Base-by-base conservation (phyloP, 2,888 invertebrate species). In the Dryadula phaetusa region DNA sequence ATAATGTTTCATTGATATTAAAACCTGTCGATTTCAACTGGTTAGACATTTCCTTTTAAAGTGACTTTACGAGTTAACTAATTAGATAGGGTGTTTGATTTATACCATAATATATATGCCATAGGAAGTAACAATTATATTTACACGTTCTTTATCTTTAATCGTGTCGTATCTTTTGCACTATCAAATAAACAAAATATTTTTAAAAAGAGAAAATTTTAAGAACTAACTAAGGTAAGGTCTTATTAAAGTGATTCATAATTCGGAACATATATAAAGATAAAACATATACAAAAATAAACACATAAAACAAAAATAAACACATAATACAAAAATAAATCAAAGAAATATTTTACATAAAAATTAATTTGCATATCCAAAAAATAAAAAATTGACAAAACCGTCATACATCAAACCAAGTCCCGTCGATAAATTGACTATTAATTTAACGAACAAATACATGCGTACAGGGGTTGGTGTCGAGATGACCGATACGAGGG, bases 371-470 rank as follows among this genome's bases (percentile, higher is more conserved):
- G 18, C 25, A 42, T 42, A 44, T 60, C 56, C 56, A 34, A 42
- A 28, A 58, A 28, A 60, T 44, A 44, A 25, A n/a, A 60, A 44
- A 25, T 42, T 44, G 16, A 25, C 18, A 44, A 18, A 32, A 20
- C 46, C 14, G 44, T 28, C 60, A 60, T 60, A 62, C 60, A 62
- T 66, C 49, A 60, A 32, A 60, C 47, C 58, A 37, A 47, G 42
- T 40, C 28, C 18, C 60, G 56, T 66, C 52, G 64, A 69, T 71
- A 54, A 62, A 66, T 69, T 56, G 70, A 64, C 70, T 58, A 71
- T 71, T 71, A 71, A 71, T 69, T 72, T 67, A 75, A 72, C 84
- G 86, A 86, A 82, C 82, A 79, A 82, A 82, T 82, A 81, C 79
- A 77, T 74, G 64, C 71, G 70, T 75, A 72, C 63, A 76, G 76